Percentiles rank a stretch among this genome's conserved stretches.
Evolutionary conservation across 1,140 invertebrate genomes (phyloP).

Genomic region (Lasaia peninsularis): DNA sequence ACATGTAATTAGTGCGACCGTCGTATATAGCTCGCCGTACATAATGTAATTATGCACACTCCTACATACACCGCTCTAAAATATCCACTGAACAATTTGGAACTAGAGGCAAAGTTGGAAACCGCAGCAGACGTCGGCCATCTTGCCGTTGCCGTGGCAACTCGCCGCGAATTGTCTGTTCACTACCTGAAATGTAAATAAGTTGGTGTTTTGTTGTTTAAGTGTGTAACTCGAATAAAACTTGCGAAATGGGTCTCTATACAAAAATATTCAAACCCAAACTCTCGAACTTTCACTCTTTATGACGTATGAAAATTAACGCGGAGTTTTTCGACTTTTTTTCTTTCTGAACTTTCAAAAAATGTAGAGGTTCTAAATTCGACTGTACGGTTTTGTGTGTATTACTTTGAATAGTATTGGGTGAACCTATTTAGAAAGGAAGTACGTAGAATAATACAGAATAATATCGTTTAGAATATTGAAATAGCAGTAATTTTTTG

Average conservation of each 20-base stretch:
- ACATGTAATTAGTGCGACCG: slow-evolving; percentile 67
- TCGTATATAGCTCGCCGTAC: slow-evolving; percentile 60
- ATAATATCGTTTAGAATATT: too few species aligned
- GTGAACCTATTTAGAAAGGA: too few species aligned
- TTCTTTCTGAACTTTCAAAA: too few species aligned
- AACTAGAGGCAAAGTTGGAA: slow-evolving; percentile 68
- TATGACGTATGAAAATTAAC: slow-evolving; percentile 4
- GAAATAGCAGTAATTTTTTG: too few species aligned
- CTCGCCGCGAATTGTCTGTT: slow-evolving; percentile 67
- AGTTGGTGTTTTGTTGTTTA: slow-evolving; percentile 54
- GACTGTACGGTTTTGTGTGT: too few species aligned
- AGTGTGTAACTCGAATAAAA: slow-evolving; percentile 37
- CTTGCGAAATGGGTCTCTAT: slow-evolving; percentile 26
- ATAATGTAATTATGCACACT: slow-evolving; percentile 73
- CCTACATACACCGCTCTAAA: slow-evolving; percentile 67
- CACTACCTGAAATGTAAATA: slow-evolving; percentile 67
- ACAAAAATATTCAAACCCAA: slow-evolving; percentile 5
- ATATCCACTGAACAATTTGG: slow-evolving; percentile 70
- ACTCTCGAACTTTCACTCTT: slow-evolving; percentile 16
- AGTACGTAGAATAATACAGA: too few species aligned
- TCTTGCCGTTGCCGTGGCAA: slow-evolving; percentile 69
- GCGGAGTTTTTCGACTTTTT: background rate
- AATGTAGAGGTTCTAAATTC: too few species aligned
- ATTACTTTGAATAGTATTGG: too few species aligned
- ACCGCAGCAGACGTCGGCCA: slow-evolving; percentile 68